Evolutionary conservation across 2,113 vertebrate species (phyloP), one percentile per base, ranked within the genome.

Genomic region (Perognathus longimembris): DNA sequence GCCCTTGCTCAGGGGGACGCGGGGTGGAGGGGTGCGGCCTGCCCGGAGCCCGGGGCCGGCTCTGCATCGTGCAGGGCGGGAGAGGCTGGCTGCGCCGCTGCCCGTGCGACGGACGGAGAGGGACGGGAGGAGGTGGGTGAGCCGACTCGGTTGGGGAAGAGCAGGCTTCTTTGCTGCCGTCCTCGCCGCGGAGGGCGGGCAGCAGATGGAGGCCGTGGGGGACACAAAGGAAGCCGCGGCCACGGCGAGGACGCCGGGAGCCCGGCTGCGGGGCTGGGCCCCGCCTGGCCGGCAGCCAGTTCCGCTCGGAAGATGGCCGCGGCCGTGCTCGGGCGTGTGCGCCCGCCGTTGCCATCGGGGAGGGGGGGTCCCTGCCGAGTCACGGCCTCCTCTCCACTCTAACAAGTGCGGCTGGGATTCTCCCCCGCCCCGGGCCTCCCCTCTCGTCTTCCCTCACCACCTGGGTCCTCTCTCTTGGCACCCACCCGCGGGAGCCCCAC

Each of bases 221-320:
- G 89, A 95, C 95, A 96, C 95, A 97, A 97, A 97, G 95, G 96
- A 96, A 75, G 82, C 92, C 69, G 77, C 20, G n/a, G n/a, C n/a
- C n/a, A n/a, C n/a, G n/a, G n/a, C n/a, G n/a, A n/a, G n/a, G n/a
- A n/a, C n/a, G n/a, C n/a, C n/a, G n/a, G n/a, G n/a, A n/a, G n/a
- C n/a, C n/a, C n/a, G n/a, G n/a, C n/a, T n/a, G n/a, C n/a, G n/a
- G 70, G 30, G 69, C 93, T 93, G 92, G 83, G 95, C 92, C 66
- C 82, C 85, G 88, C 61, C 77, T 96, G 96, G 96, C 94, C 76
- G 40, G 77, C 63, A 80, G 92, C 92, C 96, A 95, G 94, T 67
- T 74, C 84, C 45, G 90, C 38, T 63, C 78, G 87, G 95, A 96
- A 91, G 89, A 91, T 89, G 94, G 95, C 92, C 89, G 78, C 5